Base-by-base conservation (phyloP, 2,113 vertebrate species). In the Tyrannus savana region DNA sequence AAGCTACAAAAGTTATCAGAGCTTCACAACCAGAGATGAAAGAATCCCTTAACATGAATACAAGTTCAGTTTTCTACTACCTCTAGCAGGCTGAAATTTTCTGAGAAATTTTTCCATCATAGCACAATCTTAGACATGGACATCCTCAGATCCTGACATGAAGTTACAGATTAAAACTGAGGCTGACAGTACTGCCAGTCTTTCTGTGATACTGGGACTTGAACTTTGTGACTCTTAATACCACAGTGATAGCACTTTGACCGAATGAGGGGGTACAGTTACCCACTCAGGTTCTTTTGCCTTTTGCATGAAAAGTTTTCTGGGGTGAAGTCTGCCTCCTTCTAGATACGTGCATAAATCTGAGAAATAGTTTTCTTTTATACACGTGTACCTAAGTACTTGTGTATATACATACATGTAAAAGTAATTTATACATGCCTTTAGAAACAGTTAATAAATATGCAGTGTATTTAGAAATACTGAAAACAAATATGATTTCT, bases 361-460 rank as follows among this genome's bases (percentile, higher is more conserved):
- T 68, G 59, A 90, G 22, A 89, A 68, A 56, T 8, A 81, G 15
- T 19, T 66, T 78, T 69, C 47, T 71, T 74, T 75, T 60, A 67
- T 19, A 62, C 10, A 35, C 0, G 0, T 69, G 31, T 47, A 4
- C 19, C 14, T 52, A 56, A 0, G 6, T 60, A n/a, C 18, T 3
- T 33, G 7, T 35, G 8, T 55, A 30, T 25, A 47, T 9, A 41
- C 0, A n/a, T 3, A 31, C 3, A 22, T 9, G 31, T 3, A 22
- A 6, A 74, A 67, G 35, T 24, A 4, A 67, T 67, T 83, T 83
- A 68, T 71, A 53, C 3, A 10, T 5, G 7, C 35, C 14, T 66
- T 90, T 58, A 47, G n/a, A 62, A 59, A 69, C 22, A 63, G 25
- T 42, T 90, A 52, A 56, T 39, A 66, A 73, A 44, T 35, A 46